Percentiles rank a stretch among this genome's conserved stretches.
Evolutionary conservation across 1,140 invertebrate genomes (phyloP).

Genomic region (Listronotus bonariensis): DNA sequence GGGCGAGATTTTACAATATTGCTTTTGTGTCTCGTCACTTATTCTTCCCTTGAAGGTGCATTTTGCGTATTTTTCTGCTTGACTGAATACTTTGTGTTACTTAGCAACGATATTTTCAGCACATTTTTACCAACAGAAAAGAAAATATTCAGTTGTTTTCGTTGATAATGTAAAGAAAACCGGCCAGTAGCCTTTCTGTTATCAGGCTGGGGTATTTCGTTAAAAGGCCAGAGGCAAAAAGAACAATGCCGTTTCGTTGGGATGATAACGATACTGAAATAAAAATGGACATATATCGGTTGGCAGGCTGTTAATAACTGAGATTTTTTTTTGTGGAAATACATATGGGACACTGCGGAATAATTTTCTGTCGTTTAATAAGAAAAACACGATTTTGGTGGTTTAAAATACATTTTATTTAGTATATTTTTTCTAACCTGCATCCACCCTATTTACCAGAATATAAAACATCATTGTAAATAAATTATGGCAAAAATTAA

Average conservation of each 20-base stretch:
- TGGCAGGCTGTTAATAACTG: background rate
- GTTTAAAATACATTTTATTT: too few species aligned
- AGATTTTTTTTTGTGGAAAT: background rate
- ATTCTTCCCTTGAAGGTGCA: constrained; percentile 10
- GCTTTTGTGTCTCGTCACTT: constrained; percentile 26
- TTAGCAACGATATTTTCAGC: background rate
- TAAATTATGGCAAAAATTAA: too few species aligned
- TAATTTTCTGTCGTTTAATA: too few species aligned
- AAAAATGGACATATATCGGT: too few species aligned
- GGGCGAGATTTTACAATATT: constrained; percentile 41
- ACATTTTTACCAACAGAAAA: constrained; percentile 15
- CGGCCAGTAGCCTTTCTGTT: constrained; percentile 14
- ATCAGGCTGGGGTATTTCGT: constrained; percentile 4
- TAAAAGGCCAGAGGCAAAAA: constrained; percentile 11
- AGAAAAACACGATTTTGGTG: too few species aligned
- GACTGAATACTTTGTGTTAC: too few species aligned
- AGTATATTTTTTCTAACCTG: too few species aligned
- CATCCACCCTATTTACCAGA: too few species aligned
- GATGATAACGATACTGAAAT: constrained; percentile 5
- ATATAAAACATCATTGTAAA: too few species aligned
- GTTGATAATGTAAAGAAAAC: constrained; percentile 24
- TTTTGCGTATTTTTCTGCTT: constrained; percentile 5
- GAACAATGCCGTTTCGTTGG: constrained; percentile 14
- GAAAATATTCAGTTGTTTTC: constrained; percentile 15
- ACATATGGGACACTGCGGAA: background rate